Base-by-base conservation (phyloP, 2,797 vertebrate genomes). In the Ataeniobius toweri region DNA sequence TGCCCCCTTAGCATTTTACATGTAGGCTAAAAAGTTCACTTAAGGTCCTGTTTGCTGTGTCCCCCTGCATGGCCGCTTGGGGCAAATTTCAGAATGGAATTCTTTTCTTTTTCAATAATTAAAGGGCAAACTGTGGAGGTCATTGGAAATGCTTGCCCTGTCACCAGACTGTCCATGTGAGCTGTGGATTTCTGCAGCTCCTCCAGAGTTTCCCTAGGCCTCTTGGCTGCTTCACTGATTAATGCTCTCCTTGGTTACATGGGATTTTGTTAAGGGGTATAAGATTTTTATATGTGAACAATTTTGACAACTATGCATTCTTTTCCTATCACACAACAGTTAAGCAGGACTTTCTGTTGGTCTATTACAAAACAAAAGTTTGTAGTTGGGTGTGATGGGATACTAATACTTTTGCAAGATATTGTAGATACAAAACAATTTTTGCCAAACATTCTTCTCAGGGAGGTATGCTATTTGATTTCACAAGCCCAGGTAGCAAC, bases 381-480 rank as follows among this genome's bases (percentile, higher is more conserved):
- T 61, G 50, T 61, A 26, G 20, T 61, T 61, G 58, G 31, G 26
- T 61, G 58, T 61, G 26, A 61, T 16, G 1, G 26, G 14, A 31
- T 31, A 31, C 6, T 61, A 63, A 63, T 63, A 18, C 59, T 31
- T 31, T 10, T 61, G 59, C 59, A 56, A 76, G 68, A 82, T 44
- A 73, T 79, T 48, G 0, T 71, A 82, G 78, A 87, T 83, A 80
- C 80, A 83, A 82, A 89, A 86, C 73, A 12, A 86, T 85, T 85
- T 91, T 90, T 85, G 86, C 90, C 91, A 92, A 90, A 88, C 78
- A 80, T 78, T 82, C 79, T 80, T 86, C 87, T 88, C 77, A 24
- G 77, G 36, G 81, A 84, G 78, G 73, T 79, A 55, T 82, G 74
- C 74, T 80, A 82, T 87, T 89, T 81, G 80, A 88, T 93, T 89